Percentiles rank a stretch among this genome's conserved stretches.
Evolutionary conservation across 2,113 vertebrate genomes (phyloP).

Genomic region (Alethe diademata): DNA sequence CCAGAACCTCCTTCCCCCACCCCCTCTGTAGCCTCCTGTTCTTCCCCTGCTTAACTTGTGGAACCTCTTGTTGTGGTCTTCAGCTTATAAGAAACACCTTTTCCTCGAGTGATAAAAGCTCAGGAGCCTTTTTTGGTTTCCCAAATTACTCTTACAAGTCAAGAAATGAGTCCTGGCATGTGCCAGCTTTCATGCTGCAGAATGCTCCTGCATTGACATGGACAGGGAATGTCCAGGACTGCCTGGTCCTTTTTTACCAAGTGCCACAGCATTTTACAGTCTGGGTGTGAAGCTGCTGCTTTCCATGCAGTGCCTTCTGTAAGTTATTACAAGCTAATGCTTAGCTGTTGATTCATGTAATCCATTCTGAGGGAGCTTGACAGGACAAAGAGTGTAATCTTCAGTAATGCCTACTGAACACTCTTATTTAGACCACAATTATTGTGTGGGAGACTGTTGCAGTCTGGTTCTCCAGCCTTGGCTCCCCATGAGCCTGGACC

Average conservation of each 20-base stretch:
- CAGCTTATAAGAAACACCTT: neutral
- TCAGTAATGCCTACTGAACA: neutral
- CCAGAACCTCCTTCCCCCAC: neutral
- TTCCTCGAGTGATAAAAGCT: neutral
- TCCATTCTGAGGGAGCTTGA: neutral
- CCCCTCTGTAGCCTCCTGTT: neutral
- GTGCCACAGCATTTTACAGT: accelerated
- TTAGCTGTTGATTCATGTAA: neutral
- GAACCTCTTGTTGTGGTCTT: neutral
- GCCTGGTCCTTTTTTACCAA: neutral
- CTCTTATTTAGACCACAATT: neutral
- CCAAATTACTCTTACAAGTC: accelerated
- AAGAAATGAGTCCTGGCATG: neutral
- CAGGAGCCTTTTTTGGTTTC: neutral
- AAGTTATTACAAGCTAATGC: neutral
- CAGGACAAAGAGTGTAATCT: neutral
- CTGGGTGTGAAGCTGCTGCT: accelerated
- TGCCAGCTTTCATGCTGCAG: neutral
- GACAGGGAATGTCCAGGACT: neutral
- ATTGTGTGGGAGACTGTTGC: neutral
- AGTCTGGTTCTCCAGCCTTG: neutral
- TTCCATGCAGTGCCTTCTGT: neutral
- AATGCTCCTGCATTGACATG: neutral
- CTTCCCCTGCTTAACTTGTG: neutral
- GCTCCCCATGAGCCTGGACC: neutral